Conservation (phyloP, 2,888 invertebrate genomes). For the Noctua janthina region DNA sequence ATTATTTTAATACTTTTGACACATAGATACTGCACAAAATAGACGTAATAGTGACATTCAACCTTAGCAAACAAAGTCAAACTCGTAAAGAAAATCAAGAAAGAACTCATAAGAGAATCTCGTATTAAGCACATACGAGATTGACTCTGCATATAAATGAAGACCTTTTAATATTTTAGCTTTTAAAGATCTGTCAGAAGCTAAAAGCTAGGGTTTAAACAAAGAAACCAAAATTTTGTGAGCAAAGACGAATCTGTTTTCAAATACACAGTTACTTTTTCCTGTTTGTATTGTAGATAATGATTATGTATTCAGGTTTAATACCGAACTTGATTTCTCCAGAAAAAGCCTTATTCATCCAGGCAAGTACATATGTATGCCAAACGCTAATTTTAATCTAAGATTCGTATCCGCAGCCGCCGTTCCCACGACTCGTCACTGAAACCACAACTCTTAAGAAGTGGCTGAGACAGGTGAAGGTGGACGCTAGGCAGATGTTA, state of each 20-base stretch:
- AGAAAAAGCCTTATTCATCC: slow-evolving; percentile 37
- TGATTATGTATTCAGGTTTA: neutral
- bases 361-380: slow-evolving; percentile 49
- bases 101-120: too few relatives aligned
- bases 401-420: slow-evolving; percentile 61
- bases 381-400: slow-evolving; percentile 64
- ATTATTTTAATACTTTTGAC: neutral
- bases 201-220: neutral
- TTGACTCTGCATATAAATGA: neutral
- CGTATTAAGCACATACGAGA: neutral
- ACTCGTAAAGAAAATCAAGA: too few relatives aligned
- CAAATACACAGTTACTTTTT: neutral
- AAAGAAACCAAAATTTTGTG: neutral
- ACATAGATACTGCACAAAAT: neutral
- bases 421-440: slow-evolving; percentile 67
- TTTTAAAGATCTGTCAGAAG: neutral
- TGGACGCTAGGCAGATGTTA: slow-evolving; percentile 48
- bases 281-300: neutral
- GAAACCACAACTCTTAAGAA: slow-evolving; percentile 67
- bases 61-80: neutral
- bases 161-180: neutral
- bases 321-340: slow-evolving; percentile 33
- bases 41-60: neutral
- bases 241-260: neutral
- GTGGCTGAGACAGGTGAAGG: slow-evolving; percentile 50